Evolutionary conservation across 1,140 invertebrate species (phyloP).

Genomic region (Mercenaria mercenaria): DNA sequence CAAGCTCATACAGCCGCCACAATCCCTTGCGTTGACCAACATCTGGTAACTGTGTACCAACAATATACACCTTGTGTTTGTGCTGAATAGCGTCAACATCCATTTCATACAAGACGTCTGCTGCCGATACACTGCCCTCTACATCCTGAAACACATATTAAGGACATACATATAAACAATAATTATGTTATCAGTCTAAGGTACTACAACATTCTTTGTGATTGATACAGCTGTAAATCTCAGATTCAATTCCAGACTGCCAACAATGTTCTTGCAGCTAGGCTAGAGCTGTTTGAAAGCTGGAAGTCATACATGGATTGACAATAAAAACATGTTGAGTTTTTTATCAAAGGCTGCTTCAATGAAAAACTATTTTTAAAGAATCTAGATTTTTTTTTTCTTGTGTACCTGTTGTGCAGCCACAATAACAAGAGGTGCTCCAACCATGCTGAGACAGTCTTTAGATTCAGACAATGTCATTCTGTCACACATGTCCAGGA

Average conservation of each 20-base stretch:
- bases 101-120: neutral
- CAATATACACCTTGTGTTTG: conserved; percentile 24
- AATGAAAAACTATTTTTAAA: no score
- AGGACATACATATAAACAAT: no score
- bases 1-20: conserved; percentile 14
- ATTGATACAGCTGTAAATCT: no score
- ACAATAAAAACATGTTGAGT: no score
- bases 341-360: no score
- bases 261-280: no score
- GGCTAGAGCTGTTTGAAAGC: no score
- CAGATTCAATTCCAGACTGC: neutral
- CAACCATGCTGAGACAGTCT: neutral
- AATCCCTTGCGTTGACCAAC: conserved; percentile 2
- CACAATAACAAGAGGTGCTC: conserved; percentile 52
- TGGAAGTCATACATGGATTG: no score
- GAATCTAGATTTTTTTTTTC: no score
- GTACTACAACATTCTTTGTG: no score
- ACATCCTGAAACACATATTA: neutral
- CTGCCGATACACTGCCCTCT: neutral
- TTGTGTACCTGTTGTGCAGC: conserved; percentile 62
- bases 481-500: neutral
- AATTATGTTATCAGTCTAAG: no score
- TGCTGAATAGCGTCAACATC: neutral
- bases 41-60: conserved; percentile 18
- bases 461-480: neutral